Base-by-base conservation (phyloP, 2,888 invertebrate species). In the Poecilus cupreus region DNA sequence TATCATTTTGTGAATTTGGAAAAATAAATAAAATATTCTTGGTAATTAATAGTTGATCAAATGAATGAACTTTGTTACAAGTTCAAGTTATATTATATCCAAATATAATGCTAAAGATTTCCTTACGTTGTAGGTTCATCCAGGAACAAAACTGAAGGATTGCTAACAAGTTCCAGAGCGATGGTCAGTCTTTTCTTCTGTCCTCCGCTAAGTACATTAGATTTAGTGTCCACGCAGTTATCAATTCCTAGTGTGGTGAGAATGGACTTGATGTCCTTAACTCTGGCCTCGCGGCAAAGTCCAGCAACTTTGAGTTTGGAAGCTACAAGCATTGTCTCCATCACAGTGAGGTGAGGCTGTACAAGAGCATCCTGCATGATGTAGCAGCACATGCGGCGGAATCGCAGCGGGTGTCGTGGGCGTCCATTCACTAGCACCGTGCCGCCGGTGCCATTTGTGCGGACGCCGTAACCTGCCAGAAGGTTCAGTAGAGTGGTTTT, bases 101-200 rank as follows among this genome's bases (percentile, higher is more conserved):
- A n/a, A n/a, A n/a, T n/a, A n/a, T n/a, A n/a, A n/a, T n/a, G n/a
- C n/a, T n/a, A n/a, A n/a, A n/a, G n/a, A n/a, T n/a, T n/a, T n/a
- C n/a, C 91, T 91, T 88, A 95, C 95, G 94, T 94, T 1, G 95
- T 95, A 20, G 96, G 95, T 88, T 96, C 95, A 87, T 96, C 96
- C 84, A 96, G 89, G 88, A 95, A 95, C 88, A 96, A 94, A 46
- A 96, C 92, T 0, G 95, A 95, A 8, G 96, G 96, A 88, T 96
- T 96, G 89, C 94, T 95, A 83, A 96, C 94, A 79, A 96, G 90
- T 87, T 96, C 96, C 83, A 95, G 87, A 0, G 95, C 96, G 3
- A 96, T 92, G 0, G 94, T 93, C 3, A 96, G 91, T 11, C 96
- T 90, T 87, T 95, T 96, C 70, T 93, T 90, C 89, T 96, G 95